These are phyloP conservation scores for Ormia ochracea DNA, from an alignment of 2,888 invertebrate genomes.

Conservation along the genomic window DNA sequence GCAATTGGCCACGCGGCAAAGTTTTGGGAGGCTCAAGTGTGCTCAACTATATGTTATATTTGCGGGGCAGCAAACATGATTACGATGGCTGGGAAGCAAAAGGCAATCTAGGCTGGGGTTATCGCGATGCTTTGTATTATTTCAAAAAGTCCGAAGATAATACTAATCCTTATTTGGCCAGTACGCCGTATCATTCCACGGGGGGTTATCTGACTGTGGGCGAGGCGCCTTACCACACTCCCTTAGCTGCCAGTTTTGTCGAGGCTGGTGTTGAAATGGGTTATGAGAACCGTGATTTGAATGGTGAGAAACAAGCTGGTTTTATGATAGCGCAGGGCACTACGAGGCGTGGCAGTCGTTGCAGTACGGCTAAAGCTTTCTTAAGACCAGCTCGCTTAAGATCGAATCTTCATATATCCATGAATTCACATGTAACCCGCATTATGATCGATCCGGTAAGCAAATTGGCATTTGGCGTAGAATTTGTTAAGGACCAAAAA, in stretches of 20 bases:
- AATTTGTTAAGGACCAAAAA: constrained; percentile 86
- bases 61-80: constrained; percentile 91
- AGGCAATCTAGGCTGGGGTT: constrained; percentile 94
- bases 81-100: constrained; percentile 92
- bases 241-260: constrained; percentile 87
- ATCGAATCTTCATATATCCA: constrained; percentile 89
- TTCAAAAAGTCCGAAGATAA: constrained; percentile 96
- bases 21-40: constrained; percentile 93
- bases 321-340: constrained; percentile 94
- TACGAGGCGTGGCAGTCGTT: constrained; percentile 86
- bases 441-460: constrained; percentile 85
- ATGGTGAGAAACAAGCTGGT: constrained; percentile 90
- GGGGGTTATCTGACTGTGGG: constrained; percentile 90
- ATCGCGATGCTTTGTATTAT: constrained; percentile 86
- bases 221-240: constrained; percentile 92
- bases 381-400: constrained; percentile 87
- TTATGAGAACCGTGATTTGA: constrained; percentile 90
- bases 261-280: constrained; percentile 90
- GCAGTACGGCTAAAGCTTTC: constrained; percentile 93
- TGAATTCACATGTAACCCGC: constrained; percentile 87
- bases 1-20: constrained; percentile 95
- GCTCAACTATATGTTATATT: constrained; percentile 93
- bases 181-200: constrained; percentile 86
- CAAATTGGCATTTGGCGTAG: constrained; percentile 88
- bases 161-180: constrained; percentile 87